phyloP scores from a whole-genome alignment of 2,797 vertebrate species.

The Melanotaenia nigrans region DNA sequence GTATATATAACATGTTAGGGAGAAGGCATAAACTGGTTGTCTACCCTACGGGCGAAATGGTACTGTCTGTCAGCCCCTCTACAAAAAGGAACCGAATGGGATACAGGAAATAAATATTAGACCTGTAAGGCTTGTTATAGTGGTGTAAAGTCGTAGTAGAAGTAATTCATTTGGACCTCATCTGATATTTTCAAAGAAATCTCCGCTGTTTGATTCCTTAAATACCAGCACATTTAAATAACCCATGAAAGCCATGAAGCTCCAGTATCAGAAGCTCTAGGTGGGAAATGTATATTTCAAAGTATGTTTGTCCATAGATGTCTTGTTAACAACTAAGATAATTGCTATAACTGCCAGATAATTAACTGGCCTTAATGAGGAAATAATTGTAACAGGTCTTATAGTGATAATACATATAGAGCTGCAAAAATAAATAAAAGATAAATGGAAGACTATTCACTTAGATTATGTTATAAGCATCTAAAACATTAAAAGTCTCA shows the following conservation, averaged over 20 bases:
- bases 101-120: slow-evolving; percentile 80
- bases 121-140: slow-evolving; percentile 37
- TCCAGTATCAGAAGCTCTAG: neutral
- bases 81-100: slow-evolving; percentile 80
- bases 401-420: neutral
- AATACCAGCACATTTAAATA: neutral
- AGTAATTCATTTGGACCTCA: slow-evolving; percentile 2
- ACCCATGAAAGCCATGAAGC: neutral
- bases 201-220: neutral
- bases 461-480: slow-evolving; percentile 8
- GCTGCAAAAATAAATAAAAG: neutral
- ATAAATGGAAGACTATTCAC: neutral
- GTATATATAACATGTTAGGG: neutral
- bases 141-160: slow-evolving; percentile 3
- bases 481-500: slow-evolving; percentile 26
- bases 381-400: neutral
- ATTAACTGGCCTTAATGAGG: too few species aligned
- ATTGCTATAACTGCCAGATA: neutral
- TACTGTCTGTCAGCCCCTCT: slow-evolving; percentile 75
- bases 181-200: slow-evolving; percentile 6
- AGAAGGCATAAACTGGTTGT: neutral
- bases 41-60: slow-evolving; percentile 71
- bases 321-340: neutral
- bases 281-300: neutral
- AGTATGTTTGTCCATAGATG: neutral